Conservation (phyloP, 1,140 invertebrate species). For the Drosophila setifemur region DNA sequence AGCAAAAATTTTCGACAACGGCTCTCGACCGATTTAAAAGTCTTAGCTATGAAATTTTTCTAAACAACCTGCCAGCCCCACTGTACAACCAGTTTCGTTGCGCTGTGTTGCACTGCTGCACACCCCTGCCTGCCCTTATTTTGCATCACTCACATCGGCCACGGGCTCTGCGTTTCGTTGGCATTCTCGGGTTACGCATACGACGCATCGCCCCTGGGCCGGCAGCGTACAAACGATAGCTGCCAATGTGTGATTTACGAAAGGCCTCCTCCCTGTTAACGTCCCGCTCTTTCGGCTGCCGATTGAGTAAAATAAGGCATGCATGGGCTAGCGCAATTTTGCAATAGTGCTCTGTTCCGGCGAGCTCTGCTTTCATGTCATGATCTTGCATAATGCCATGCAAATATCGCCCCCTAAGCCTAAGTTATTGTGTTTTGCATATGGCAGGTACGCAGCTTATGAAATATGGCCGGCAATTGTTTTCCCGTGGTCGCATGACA, state of each 20-base stretch:
- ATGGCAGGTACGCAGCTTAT: constrained; percentile 70
- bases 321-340: constrained; percentile 27
- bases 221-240: constrained; percentile 36
- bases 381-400: constrained; percentile 80
- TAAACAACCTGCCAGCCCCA: no score
- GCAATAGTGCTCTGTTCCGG: constrained; percentile 21
- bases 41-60: no score
- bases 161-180: constrained; percentile 28
- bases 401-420: constrained; percentile 67
- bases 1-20: no score
- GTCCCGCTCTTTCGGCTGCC: not conserved
- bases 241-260: constrained; percentile 79
- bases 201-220: constrained; percentile 38
- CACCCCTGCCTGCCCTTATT: not conserved
- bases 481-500: constrained; percentile 71
- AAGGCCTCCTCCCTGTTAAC: constrained; percentile 39
- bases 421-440: constrained; percentile 74
- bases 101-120: constrained; percentile 42
- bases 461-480: constrained; percentile 74
- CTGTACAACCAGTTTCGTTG: constrained; percentile 52
- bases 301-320: constrained; percentile 49
- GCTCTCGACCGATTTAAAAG: no score
- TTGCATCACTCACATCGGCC: constrained; percentile 62
- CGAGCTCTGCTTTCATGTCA: constrained; percentile 65
- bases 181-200: constrained; percentile 67